phyloP scores from a whole-genome alignment of 2,797 vertebrate species.

The Furcifer pardalis region DNA sequence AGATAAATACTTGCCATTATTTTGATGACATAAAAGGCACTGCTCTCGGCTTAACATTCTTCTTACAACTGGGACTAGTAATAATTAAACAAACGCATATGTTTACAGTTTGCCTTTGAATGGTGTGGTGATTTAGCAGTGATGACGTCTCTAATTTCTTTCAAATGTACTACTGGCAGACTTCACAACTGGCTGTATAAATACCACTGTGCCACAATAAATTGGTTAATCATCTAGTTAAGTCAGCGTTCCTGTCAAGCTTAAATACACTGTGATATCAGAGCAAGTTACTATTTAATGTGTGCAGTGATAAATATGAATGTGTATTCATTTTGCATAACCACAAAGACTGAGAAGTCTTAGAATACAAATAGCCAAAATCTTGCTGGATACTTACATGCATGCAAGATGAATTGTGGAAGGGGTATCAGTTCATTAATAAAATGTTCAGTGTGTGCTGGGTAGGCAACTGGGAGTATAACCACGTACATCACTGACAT shows the following conservation, averaged over 20 bases:
- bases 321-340: neutral
- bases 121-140: conserved; percentile 81
- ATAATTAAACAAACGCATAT: conserved; percentile 87
- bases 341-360: neutral
- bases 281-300: conserved; percentile 46
- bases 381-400: too few relatives aligned
- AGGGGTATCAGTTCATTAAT: too few relatives aligned
- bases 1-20: conserved; percentile 90
- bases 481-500: too few relatives aligned
- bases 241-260: conserved; percentile 61
- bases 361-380: neutral
- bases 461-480: too few relatives aligned
- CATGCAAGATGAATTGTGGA: too few relatives aligned
- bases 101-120: conserved; percentile 85
- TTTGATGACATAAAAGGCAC: conserved; percentile 86
- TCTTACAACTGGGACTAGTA: conserved; percentile 85
- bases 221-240: conserved; percentile 78
- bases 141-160: conserved; percentile 87
- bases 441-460: too few relatives aligned
- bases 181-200: conserved; percentile 80
- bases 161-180: conserved; percentile 83
- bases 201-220: conserved; percentile 79
- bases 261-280: conserved; percentile 63
- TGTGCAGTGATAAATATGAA: conserved; percentile 28
- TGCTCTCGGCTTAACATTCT: conserved; percentile 78